Percentiles rank a stretch among this genome's conserved stretches.
These are phyloP conservation scores for Flexamia atlantica DNA, from an alignment of 2,888 invertebrate genomes.

Conservation along the genomic window DNA sequence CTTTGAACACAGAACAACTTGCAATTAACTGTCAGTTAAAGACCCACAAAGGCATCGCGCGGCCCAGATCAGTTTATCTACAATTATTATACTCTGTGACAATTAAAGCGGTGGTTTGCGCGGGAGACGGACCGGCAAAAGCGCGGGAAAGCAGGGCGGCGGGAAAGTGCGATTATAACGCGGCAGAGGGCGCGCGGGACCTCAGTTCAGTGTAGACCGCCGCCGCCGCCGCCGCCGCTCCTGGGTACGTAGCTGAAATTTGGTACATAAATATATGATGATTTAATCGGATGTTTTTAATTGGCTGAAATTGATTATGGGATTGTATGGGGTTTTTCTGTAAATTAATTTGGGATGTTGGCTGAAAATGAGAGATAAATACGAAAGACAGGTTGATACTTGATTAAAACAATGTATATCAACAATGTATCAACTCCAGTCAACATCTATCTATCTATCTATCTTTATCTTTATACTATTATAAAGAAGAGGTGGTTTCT, in stretches of 20 bases:
- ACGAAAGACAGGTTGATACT: too few species aligned
- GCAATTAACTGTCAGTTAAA: not conserved
- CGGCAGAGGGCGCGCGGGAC: not conserved
- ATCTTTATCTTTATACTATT: too few species aligned
- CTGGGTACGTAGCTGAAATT: slow-evolving; percentile 17
- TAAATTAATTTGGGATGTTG: too few species aligned
- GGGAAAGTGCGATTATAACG: slow-evolving; percentile 51
- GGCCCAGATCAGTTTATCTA: slow-evolving; percentile 20
- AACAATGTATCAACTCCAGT: too few species aligned
- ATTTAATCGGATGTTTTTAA: too few species aligned
- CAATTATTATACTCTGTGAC: slow-evolving; percentile 15
- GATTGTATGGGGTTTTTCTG: too few species aligned
- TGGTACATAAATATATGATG: not conserved
- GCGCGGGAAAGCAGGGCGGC: slow-evolving; percentile 46
- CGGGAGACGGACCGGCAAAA: slow-evolving; percentile 26
- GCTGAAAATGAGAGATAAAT: too few species aligned
- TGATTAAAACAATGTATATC: too few species aligned
- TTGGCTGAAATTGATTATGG: too few species aligned
- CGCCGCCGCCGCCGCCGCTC: not conserved
- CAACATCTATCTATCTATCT: too few species aligned
- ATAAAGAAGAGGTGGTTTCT: too few species aligned
- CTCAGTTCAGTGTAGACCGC: not conserved
- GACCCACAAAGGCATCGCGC: not conserved
- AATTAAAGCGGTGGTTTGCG: slow-evolving; percentile 12
- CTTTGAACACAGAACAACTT: too few species aligned